These are phyloP conservation scores for Melieria picta DNA, from an alignment of 2,888 invertebrate genomes.

Conservation along the genomic window DNA sequence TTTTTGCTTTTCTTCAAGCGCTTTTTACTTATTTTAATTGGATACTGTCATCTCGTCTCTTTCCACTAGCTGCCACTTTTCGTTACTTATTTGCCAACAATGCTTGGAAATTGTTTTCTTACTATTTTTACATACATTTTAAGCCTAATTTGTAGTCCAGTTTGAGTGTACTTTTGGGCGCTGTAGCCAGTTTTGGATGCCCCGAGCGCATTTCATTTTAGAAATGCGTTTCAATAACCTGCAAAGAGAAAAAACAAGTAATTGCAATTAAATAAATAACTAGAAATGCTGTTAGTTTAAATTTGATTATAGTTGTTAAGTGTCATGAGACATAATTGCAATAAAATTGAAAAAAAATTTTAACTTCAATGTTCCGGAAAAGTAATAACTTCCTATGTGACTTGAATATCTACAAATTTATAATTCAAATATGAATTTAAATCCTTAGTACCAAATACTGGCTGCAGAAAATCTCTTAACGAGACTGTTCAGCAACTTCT, in stretches of 20 bases:
- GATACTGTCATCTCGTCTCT: too few relatives aligned
- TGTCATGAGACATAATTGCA: too few relatives aligned
- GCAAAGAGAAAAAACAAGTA: background rate
- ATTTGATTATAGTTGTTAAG: background rate
- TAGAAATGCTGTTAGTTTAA: background rate
- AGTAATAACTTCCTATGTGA: too few relatives aligned
- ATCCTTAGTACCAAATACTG: too few relatives aligned
- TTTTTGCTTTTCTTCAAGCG: too few relatives aligned
- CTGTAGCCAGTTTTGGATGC: background rate
- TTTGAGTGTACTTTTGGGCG: background rate
- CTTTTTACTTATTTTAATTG: too few relatives aligned
- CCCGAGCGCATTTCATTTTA: background rate
- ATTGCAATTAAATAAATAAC: background rate
- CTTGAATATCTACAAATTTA: too few relatives aligned
- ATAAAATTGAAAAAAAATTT: too few relatives aligned
- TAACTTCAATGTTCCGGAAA: too few relatives aligned
- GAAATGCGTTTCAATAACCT: slow-evolving; percentile 28
- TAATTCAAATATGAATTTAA: too few relatives aligned
- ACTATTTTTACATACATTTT: background rate
- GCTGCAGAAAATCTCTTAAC: too few relatives aligned
- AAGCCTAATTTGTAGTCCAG: background rate
- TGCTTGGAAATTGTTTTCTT: background rate
- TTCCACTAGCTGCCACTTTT: background rate
- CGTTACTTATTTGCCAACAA: background rate
- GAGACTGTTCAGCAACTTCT: too few relatives aligned